A percentile compares a stretch with the other conserved stretches of the same genome.
These are phyloP conservation scores for Chelonia mydas DNA, from an alignment of 2,797 vertebrate genomes.

Conservation along the genomic window DNA sequence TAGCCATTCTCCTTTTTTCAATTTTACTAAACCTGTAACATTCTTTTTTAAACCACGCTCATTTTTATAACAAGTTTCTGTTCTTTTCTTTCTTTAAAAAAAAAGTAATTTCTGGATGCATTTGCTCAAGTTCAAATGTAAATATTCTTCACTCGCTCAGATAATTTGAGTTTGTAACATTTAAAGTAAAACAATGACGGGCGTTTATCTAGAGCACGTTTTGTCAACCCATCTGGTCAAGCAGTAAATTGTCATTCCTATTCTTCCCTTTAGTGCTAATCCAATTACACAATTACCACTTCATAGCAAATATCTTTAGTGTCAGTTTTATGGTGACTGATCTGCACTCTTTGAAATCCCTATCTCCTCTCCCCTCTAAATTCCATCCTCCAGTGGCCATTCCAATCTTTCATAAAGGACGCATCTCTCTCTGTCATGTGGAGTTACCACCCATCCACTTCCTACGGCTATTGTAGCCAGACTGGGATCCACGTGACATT, in stretches of 20 bases:
- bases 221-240: neutral
- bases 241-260: neutral
- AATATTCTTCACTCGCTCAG: slow-evolving; percentile 27
- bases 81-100: too few relatives aligned
- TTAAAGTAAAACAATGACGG: neutral
- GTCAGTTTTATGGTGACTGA: too few relatives aligned
- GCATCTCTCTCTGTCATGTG: neutral
- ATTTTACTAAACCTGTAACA: neutral
- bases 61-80: too few relatives aligned
- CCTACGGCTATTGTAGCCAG: neutral
- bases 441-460: neutral
- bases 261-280: neutral
- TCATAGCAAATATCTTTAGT: too few relatives aligned
- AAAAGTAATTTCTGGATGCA: slow-evolving; percentile 14
- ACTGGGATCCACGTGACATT: neutral
- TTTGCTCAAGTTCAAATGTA: slow-evolving; percentile 23
- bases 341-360: too few relatives aligned
- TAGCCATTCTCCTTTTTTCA: neutral
- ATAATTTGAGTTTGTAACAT: neutral
- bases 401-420: neutral
- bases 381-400: neutral
- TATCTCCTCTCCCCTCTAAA: too few relatives aligned
- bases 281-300: neutral
- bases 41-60: too few relatives aligned
- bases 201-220: neutral